Percentiles rank a stretch among this genome's conserved stretches.
Evolutionary conservation across 2,888 invertebrate species (phyloP).

Genomic region (Andrena trimmerana): DNA sequence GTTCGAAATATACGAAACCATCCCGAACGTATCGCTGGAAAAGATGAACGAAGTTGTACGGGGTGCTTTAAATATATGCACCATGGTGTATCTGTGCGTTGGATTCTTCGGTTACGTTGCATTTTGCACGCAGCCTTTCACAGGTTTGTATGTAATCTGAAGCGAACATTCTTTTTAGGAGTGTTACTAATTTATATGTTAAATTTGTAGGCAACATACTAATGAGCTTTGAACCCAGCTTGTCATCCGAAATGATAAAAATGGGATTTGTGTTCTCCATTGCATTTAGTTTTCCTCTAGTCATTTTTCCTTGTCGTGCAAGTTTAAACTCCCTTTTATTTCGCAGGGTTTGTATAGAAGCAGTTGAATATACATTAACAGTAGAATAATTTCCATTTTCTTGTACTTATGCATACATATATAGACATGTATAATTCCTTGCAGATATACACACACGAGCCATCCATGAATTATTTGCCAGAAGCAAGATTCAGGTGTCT

Average conservation of each 20-base stretch:
- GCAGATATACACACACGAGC: slow-evolving; percentile 90
- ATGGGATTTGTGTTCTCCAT: slow-evolving; percentile 97
- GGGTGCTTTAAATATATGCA: slow-evolving; percentile 96
- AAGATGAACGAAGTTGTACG: slow-evolving; percentile 95
- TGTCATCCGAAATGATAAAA: slow-evolving; percentile 95
- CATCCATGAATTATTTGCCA: slow-evolving; percentile 91
- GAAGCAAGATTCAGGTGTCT: slow-evolving; percentile 93
- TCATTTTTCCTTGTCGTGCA: slow-evolving; percentile 98
- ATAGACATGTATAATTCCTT: neutral
- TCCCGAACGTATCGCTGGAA: slow-evolving; percentile 94
- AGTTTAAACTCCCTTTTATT: slow-evolving; percentile 96
- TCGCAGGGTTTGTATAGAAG: slow-evolving; percentile 88
- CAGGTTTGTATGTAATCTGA: slow-evolving; percentile 85
- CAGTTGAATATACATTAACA: slow-evolving; percentile 86
- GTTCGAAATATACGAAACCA: slow-evolving; percentile 96
- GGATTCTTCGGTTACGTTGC: slow-evolving; percentile 98
- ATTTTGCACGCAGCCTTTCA: slow-evolving; percentile 91
- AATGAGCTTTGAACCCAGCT: slow-evolving; percentile 93
- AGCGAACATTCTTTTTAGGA: neutral
- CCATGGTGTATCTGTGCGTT: slow-evolving; percentile 94
- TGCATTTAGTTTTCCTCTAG: slow-evolving; percentile 98
- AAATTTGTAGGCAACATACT: slow-evolving; percentile 93
- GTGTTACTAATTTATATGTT: slow-evolving; percentile 11
- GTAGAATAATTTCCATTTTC: slow-evolving; percentile 82
- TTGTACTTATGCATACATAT: too few species aligned